Base-by-base conservation (phyloP, 1,140 invertebrate genomes). In the Dendrolimus punctatus region DNA sequence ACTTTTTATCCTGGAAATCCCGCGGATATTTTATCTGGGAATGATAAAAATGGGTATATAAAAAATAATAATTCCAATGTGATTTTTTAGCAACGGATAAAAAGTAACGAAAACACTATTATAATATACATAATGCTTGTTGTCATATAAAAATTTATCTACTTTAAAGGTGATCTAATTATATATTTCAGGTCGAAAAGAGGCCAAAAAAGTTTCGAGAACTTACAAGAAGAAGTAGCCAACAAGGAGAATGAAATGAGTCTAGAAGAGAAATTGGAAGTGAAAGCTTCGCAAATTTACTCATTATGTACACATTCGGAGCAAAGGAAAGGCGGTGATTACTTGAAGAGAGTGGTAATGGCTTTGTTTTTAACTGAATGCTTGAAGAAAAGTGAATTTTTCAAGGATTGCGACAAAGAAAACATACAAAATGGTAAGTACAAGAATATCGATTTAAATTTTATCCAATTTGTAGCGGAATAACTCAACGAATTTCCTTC, bases 281-380 rank as follows among this genome's bases (percentile, higher is more conserved):
- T 76, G 40, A 73, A 66, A 55, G 71, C 83, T 10, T 56, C 66
- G 4, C 81, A 90, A 65, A 86, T 92, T 47, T 93, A 91, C 64
- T 88, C 89, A 44, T 79, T 97, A 44, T 93, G 94, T 42, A 92
- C 90, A 1, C 93, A 96, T 72, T 82, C 88, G 8, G 76, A 89
- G 1, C 81, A 88, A 43, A 87, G 95, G 47, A 88, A 90, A 47
- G 71, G 90, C 0, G 88, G 89, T n/a, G 95, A 96, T 77, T 92
- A 94, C 59, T 87, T 96, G 10, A 91, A 94, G 63, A 88, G 95
- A 45, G 89, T 93, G 10, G 70, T 96, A 2, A 95, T 95, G 91
- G 90, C 94, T 0, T 87, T 92, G 5, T 96, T 96, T 64, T 80
- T 96, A 1, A 78, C 95, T 10, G 91, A 93, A 64, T 93, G 92